phyloP scores from a whole-genome alignment of 2,888 invertebrate genomes.

The Unio delphinus region DNA sequence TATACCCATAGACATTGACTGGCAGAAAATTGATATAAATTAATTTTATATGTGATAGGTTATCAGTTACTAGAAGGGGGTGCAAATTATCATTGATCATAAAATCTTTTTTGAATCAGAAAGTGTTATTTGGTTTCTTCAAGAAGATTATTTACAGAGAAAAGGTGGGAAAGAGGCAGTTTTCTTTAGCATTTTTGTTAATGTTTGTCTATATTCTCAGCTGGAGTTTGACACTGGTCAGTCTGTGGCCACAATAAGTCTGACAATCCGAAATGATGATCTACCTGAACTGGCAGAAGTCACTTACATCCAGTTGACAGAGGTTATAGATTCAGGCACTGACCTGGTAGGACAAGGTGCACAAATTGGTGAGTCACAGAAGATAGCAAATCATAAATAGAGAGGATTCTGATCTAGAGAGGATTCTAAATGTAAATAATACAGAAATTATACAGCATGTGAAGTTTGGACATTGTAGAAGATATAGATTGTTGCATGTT shows the following conservation, averaged over 20 bases:
- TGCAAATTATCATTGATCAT: too few relatives aligned
- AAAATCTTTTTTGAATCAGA: too few relatives aligned
- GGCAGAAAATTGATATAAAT: too few relatives aligned
- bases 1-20: too few relatives aligned
- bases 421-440: too few relatives aligned
- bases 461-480: too few relatives aligned
- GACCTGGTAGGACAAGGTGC: slow-evolving; percentile 54
- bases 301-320: slow-evolving; percentile 58
- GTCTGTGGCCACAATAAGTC: slow-evolving; percentile 55
- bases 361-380: slow-evolving; percentile 50
- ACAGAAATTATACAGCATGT: too few relatives aligned
- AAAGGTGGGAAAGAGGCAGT: neutral
- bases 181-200: neutral
- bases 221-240: slow-evolving; percentile 64
- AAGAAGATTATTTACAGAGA: neutral
- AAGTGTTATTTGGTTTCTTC: too few relatives aligned
- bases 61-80: too few relatives aligned
- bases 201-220: slow-evolving; percentile 38
- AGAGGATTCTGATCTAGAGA: too few relatives aligned
- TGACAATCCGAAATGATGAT: slow-evolving; percentile 63
- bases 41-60: too few relatives aligned
- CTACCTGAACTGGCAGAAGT: slow-evolving; percentile 63
- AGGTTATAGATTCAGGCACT: slow-evolving; percentile 57
- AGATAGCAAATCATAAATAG: neutral
- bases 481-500: too few relatives aligned